Evolutionary conservation across 64 coral and sea anemone genomes (phyloP).

Genomic region (Acropora tenuis): DNA sequence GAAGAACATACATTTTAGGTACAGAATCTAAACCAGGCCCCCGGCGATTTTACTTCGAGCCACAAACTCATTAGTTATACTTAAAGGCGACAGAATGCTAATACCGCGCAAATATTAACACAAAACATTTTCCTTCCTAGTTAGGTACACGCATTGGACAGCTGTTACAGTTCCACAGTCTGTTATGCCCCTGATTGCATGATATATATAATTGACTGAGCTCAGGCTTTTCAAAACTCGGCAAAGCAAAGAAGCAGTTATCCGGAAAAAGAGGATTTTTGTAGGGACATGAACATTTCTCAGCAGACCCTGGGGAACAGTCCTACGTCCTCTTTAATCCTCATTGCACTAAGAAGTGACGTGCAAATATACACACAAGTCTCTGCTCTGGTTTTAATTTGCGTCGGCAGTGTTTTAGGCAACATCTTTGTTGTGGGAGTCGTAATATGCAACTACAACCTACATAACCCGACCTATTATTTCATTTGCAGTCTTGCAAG

Average conservation of each 20-base stretch:
- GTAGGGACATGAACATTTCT: background rate
- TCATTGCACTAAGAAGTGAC: background rate
- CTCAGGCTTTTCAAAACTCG: too few species aligned
- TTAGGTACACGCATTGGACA: background rate
- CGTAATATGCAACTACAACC: constrained; percentile 58
- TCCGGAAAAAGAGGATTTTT: too few species aligned
- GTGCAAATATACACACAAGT: constrained; percentile 30
- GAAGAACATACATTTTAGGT: background rate
- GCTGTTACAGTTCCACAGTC: background rate
- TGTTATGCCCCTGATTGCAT: too few species aligned
- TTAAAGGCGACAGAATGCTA: background rate
- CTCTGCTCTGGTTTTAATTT: constrained; percentile 51
- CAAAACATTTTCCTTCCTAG: background rate
- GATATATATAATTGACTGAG: too few species aligned
- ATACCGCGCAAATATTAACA: constrained; percentile 13
- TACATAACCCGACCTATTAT: constrained; percentile 87
- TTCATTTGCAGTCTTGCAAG: constrained; percentile 81
- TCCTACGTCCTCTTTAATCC: background rate
- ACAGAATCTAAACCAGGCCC: background rate
- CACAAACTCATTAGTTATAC: background rate
- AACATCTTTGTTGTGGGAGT: constrained; percentile 62
- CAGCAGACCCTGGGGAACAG: background rate
- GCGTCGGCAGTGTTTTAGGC: constrained; percentile 72
- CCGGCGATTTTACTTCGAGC: background rate
- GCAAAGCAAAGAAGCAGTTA: too few species aligned